These are phyloP conservation scores for Drosophila nigrodunni DNA, from an alignment of 1,140 invertebrate genomes.

Conservation along the genomic window DNA sequence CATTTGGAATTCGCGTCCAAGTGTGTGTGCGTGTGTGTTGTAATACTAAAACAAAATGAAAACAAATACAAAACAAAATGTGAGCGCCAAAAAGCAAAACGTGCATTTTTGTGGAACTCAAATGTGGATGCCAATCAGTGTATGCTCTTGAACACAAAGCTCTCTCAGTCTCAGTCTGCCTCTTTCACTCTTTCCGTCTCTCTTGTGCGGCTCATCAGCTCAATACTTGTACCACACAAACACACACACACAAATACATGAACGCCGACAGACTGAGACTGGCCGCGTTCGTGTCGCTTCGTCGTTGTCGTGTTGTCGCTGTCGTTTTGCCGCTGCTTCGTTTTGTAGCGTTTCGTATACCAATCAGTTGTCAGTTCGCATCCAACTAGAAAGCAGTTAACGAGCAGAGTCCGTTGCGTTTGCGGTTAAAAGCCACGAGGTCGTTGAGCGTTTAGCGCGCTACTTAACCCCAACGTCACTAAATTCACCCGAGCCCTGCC, in stretches of 20 bases:
- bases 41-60: conserved; percentile 15
- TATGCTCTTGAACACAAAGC: conserved; percentile 19
- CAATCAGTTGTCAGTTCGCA: conserved; percentile 84
- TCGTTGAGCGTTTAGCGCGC: conserved; percentile 71
- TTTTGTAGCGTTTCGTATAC: conserved; percentile 55
- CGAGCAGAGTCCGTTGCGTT: conserved; percentile 79
- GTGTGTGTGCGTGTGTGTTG: conserved; percentile 20
- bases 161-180: conserved; percentile 12
- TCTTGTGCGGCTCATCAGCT: neutral
- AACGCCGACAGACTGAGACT: neutral
- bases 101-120: conserved; percentile 64
- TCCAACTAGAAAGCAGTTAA: conserved; percentile 84
- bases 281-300: conserved; percentile 49
- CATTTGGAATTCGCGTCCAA: conserved; percentile 7
- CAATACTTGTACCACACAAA: conserved; percentile 7
- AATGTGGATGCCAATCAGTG: conserved; percentile 39
- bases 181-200: too few species aligned
- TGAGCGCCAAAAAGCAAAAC: conserved; percentile 60
- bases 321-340: conserved; percentile 47
- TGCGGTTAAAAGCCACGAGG: conserved; percentile 84
- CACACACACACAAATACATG: neutral
- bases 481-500: conserved; percentile 37
- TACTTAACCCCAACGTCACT: conserved; percentile 57
- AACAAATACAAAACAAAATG: conserved; percentile 27
- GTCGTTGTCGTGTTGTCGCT: conserved; percentile 28